Evolutionary conservation across 2,888 invertebrate genomes (phyloP), one percentile per base, ranked within the genome.

Genomic region (Caenorhabditis plicata): DNA sequence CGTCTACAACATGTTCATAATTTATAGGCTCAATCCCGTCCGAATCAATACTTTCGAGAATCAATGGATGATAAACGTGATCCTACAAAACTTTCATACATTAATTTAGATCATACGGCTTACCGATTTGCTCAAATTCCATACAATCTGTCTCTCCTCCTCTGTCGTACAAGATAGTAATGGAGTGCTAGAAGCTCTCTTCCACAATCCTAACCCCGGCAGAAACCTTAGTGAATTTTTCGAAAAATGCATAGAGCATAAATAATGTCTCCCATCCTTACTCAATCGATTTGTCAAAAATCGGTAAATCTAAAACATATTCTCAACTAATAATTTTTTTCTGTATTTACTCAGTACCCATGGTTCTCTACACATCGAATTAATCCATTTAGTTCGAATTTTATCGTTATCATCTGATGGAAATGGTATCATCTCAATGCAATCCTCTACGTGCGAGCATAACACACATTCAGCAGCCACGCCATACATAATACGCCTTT

Each of bases 321-420:
- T 43, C 9, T 43, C 4, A 42, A 33, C 13, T 15, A 33, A 33
- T 15, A 33, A 15, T 33, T 13, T 33, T 33, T 33, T 9, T 9
- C 7, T 5, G 17, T 33, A 29, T 33, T 5, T n/a, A 33, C 5
- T 22, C 5, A 23, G 11, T 20, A 47, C 47, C 62, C 62, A 62
- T 20, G 62, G 58, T 32, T 68, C 68, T 19, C 68, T 48, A 25
- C 62, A 55, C 52, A 68, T 53, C 7, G 68, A 54, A 23, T 68
- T 62, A 20, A 68, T 43, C 68, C 68, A 68, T 38, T 52, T 55
- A 15, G 49, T 53, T 3, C 58, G 45, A n/a, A 54, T 29, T 9
- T 56, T 48, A 13, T 48, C 54, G 4, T 54, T 49, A 7, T 52
- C 47, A 2, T 40, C 19, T 13, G 50, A 43, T 5, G 68, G 68